Evolutionary conservation across 2,797 vertebrate genomes (phyloP), one percentile per base, ranked within the genome.

Genomic region (Thaleichthys pacificus): DNA sequence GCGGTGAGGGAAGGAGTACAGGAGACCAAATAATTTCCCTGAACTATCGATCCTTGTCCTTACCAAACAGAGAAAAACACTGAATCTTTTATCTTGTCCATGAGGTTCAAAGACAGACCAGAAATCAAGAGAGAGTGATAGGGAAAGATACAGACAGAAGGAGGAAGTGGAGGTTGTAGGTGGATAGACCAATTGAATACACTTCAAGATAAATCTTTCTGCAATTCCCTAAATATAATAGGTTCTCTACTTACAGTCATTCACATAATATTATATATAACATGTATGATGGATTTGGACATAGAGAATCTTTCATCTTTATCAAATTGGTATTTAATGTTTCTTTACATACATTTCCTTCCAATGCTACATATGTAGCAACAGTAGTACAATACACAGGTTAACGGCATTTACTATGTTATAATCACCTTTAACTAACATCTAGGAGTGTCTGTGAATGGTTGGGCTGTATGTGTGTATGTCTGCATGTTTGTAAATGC

Each of bases 61-160:
- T 24, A 51, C 42, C 14, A 7, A 49, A 22, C 21, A 26, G 64
- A 17, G 42, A 24, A 24, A 51, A 26, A 66, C 64, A 66, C 35
- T 15, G 62, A 14, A 12, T 66, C 26, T 66, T 66, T 22, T 5
- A 24, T 26, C 64, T 54, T 54, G 65, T 54, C 22, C 49, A 54
- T 54, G 15, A 54, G 15, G 22, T 54, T 54, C 26, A 17, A 26
- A 54, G 49, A 47, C 24, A 51, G 65, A 54, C 22, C 24, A 67
- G n/a, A 68, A 62, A 64, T 69, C 24, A 68, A 61, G 17, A 56
- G 51, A n/a, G 51, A 5, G 19, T 5, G 51, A 56, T n/a, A n/a
- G 5, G 15, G 17, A 56, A n/a, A 56, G 51, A 56, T 17, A n/a
- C 15, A n/a, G 49, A 11, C 12, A 68, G 15, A 68, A 68, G 22